These are phyloP conservation scores for Apis dorsata DNA, from an alignment of 1,140 invertebrate genomes.

Conservation along the genomic window DNA sequence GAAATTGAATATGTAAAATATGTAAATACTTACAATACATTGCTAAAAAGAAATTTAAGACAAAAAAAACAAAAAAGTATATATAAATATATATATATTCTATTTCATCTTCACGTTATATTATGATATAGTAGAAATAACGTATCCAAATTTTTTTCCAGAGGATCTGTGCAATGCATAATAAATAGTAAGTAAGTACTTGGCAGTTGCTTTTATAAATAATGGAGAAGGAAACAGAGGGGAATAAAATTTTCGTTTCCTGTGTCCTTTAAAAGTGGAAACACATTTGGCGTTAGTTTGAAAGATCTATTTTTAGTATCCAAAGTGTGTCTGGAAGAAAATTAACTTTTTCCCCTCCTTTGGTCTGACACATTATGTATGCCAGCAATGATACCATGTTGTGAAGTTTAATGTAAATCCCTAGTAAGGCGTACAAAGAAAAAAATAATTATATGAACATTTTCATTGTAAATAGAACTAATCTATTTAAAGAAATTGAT, in stretches of 20 bases:
- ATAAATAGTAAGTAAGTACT: not conserved
- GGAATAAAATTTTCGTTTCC: constrained; percentile 9
- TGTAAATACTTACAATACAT: too few relatives aligned
- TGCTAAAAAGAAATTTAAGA: too few relatives aligned
- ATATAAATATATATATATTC: too few relatives aligned
- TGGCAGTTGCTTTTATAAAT: not conserved
- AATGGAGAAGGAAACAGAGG: not conserved
- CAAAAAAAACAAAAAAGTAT: too few relatives aligned
- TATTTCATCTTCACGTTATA: too few relatives aligned
- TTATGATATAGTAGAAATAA: too few relatives aligned
- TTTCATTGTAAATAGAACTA: constrained; percentile 10
- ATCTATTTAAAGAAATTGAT: constrained; percentile 32
- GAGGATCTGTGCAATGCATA: too few relatives aligned
- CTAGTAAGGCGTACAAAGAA: not conserved
- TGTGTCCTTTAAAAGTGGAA: not conserved
- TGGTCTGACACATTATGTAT: not conserved
- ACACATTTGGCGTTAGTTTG: constrained; percentile 21
- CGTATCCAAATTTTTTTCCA: too few relatives aligned
- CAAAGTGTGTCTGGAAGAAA: not conserved
- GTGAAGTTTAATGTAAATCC: not conserved
- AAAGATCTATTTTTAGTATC: constrained; percentile 29
- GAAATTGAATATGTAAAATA: too few relatives aligned
- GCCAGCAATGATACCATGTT: not conserved
- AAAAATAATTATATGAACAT: not conserved
- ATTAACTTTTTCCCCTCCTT: not conserved